Base-by-base conservation (phyloP, 2,888 invertebrate species). In the Mythimna ferrago region DNA sequence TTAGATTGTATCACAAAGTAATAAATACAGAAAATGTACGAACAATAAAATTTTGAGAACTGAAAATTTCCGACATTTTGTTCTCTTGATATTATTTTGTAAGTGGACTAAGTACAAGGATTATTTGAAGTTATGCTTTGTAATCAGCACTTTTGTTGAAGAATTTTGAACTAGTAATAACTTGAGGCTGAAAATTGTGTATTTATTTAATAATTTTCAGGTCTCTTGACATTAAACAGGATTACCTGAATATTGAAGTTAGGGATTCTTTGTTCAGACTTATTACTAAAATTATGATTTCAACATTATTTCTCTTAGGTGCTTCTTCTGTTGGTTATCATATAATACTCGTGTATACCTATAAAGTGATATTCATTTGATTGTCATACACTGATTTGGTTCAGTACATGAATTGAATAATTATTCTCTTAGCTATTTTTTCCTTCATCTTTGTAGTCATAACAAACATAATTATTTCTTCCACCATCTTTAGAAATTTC, bases 1-100 rank as follows among this genome's bases (percentile, higher is more conserved):
- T 82, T 80, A 84, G 79, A 84, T 86, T 84, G 66, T 84, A 84
- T 84, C 86, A 48, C 78, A 54, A 76, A 76, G 77, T 81, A 81
- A 84, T 82, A 81, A 86, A 82, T 72, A 81, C 56, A 56, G 67
- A 26, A 73, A 74, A 78, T 62, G 77, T 77, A 57, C 58, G 21
- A 72, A 79, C 73, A 82, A 73, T 80, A 69, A 73, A 71, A 74
- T 70, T 82, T 80, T 73, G 62, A 48, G 48, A 67, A 72, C 78
- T 65, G 65, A 66, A 78, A 72, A 71, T 81, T 78, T 64, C 64
- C 63, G 32, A 56, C 62, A 38, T 62, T 80, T 57, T 56, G 38
- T 32, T 9, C 21, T 66, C 38, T 62, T 57, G 35, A 58, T 62
- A 66, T 65, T 76, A 54, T 71, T 75, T 70, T 78, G n/a, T 48